phyloP scores from a whole-genome alignment of 2,888 invertebrate genomes.

The Cheilosia vulpina region DNA sequence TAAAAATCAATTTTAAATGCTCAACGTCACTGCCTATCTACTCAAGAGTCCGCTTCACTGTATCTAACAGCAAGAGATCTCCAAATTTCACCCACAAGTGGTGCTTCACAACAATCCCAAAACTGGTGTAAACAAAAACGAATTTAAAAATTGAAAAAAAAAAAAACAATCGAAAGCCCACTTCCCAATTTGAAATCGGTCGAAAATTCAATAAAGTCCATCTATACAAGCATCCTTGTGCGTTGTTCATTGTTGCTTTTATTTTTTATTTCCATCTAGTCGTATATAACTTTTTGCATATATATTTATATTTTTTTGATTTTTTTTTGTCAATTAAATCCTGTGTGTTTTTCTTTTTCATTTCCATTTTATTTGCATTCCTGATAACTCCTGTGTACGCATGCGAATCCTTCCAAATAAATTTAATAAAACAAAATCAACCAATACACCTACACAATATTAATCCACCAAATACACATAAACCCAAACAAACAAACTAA shows the following conservation, averaged over 20 bases:
- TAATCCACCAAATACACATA: constrained; percentile 30
- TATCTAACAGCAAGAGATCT: too few species aligned
- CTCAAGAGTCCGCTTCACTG: too few species aligned
- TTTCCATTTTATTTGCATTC: constrained; percentile 44
- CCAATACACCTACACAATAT: constrained; percentile 12
- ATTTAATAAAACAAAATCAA: constrained; percentile 11
- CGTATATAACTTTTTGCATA: neutral
- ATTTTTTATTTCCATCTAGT: neutral
- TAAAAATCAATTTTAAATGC: too few species aligned
- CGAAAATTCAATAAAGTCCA: neutral
- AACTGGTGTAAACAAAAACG: neutral
- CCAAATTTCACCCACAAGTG: neutral
- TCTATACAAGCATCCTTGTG: constrained; percentile 28
- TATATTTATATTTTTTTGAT: neutral
- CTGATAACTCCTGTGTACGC: constrained; percentile 63
- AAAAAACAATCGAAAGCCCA: too few species aligned
- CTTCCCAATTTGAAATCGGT: neutral
- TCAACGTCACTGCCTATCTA: too few species aligned
- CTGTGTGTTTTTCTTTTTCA: constrained; percentile 17
- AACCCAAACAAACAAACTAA: constrained; percentile 43
- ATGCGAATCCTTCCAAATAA: constrained; percentile 55
- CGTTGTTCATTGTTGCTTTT: constrained; percentile 13
- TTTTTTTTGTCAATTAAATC: constrained; percentile 26
- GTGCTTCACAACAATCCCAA: too few species aligned
- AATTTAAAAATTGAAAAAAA: neutral